phyloP scores from a whole-genome alignment of 2,797 vertebrate species.

The Apogon talboti region DNA sequence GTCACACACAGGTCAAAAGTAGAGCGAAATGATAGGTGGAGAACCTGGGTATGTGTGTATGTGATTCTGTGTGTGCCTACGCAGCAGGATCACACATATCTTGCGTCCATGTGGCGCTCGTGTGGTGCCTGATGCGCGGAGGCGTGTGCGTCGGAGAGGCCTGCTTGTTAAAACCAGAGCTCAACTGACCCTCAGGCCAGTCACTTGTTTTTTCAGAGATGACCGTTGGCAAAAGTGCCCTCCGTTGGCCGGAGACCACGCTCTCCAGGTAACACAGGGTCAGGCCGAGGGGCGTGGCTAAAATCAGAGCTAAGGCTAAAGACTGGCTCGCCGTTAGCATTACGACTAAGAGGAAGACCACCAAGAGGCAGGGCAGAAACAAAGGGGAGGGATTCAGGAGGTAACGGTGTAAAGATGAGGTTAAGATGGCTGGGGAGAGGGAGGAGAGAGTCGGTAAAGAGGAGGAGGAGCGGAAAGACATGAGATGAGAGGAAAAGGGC shows the following conservation, averaged over 20 bases:
- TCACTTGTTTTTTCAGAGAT: constrained; percentile 26
- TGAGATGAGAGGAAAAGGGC: constrained; percentile 76
- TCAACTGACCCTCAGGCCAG: constrained; percentile 4
- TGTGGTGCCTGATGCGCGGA: constrained; percentile 55
- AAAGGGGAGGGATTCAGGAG: constrained; percentile 89
- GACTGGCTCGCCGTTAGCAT: constrained; percentile 94
- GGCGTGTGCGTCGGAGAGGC: constrained; percentile 38
- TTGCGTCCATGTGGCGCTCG: constrained; percentile 79
- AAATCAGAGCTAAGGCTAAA: constrained; percentile 87
- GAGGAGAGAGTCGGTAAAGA: constrained; percentile 79
- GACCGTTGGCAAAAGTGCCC: constrained; percentile 37
- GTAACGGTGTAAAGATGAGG: constrained; percentile 81
- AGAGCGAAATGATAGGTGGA: not conserved
- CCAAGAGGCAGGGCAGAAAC: constrained; percentile 90
- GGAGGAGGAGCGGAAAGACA: constrained; percentile 18
- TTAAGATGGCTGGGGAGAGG: constrained; percentile 74
- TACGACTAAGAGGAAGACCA: constrained; percentile 86
- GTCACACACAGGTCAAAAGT: constrained; percentile 14
- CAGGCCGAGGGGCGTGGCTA: constrained; percentile 93
- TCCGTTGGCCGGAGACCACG: constrained; percentile 78
- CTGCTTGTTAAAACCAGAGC: constrained; percentile 33
- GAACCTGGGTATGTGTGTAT: not conserved
- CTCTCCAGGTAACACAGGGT: constrained; percentile 94
- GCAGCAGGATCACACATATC: constrained; percentile 89
- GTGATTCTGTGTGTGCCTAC: constrained; percentile 65